Conservation (phyloP, 2,797 vertebrate genomes). For the Tokudaia tokunoshimensis region DNA sequence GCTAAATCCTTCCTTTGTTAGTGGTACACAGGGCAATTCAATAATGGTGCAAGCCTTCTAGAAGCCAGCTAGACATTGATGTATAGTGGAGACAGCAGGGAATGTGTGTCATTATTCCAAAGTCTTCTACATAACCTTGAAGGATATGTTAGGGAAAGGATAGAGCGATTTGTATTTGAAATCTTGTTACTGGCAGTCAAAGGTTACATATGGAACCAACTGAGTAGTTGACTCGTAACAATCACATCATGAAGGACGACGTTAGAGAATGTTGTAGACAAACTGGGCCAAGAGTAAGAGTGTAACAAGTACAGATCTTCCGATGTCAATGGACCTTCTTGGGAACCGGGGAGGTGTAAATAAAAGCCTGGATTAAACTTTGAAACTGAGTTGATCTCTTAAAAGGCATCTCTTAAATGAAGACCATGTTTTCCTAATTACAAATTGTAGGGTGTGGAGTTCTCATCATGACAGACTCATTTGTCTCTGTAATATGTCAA, state of each 20-base stretch:
- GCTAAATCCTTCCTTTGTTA: conserved; percentile 68
- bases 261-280: background rate
- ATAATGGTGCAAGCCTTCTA: conserved; percentile 59
- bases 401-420: conserved; percentile 60
- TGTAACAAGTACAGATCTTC: background rate
- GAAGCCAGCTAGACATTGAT: conserved; percentile 1
- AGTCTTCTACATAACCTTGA: background rate
- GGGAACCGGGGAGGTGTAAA: background rate
- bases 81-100: conserved; percentile 12
- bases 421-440: conserved; percentile 50
- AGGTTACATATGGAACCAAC: background rate
- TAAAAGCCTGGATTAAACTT: conserved; percentile 60
- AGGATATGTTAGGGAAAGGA: conserved; percentile 44
- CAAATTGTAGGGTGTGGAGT: conserved; percentile 56
- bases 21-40: background rate
- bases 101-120: conserved; percentile 67
- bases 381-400: conserved; percentile 41
- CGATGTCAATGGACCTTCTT: background rate
- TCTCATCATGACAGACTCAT: conserved; percentile 26
- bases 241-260: background rate
- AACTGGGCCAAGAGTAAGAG: background rate
- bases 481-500: conserved; percentile 43
- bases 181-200: conserved; percentile 18
- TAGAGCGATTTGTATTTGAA: conserved; percentile 52
- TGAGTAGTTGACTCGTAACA: conserved; percentile 37